phyloP scores from a whole-genome alignment of 2,888 invertebrate species.

The Eristalinus aeneus region DNA sequence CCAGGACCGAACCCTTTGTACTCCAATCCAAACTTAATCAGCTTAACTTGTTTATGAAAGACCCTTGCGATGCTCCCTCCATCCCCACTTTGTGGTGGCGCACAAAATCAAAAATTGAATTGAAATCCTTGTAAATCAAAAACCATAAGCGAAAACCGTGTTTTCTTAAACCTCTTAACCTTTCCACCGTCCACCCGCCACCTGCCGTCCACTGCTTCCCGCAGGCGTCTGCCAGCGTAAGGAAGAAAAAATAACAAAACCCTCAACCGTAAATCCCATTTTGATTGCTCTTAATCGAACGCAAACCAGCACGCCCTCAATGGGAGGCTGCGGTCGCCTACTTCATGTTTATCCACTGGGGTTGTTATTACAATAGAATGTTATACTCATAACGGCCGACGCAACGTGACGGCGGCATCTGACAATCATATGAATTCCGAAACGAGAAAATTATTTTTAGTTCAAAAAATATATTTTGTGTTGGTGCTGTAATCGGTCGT shows the following conservation, averaged over 20 bases:
- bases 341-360: constrained; percentile 1
- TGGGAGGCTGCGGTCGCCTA: not conserved
- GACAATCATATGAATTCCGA: not conserved
- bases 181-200: not conserved
- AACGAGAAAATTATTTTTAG: too few species aligned
- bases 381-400: not conserved
- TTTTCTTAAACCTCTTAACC: not conserved
- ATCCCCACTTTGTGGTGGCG: not conserved
- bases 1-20: not conserved
- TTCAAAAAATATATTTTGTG: not conserved
- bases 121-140: constrained; percentile 12
- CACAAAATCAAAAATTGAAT: constrained; percentile 26
- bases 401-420: not conserved
- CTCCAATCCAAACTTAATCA: not conserved
- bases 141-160: constrained; percentile 7
- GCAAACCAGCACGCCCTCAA: too few species aligned
- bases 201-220: not conserved
- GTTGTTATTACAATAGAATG: not conserved
- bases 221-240: not conserved
- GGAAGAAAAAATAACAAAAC: not conserved
- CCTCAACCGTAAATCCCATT: constrained; percentile 30
- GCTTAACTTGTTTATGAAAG: constrained; percentile 1
- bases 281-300: constrained; percentile 36
- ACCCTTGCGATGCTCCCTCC: not conserved
- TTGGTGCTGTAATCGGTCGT: not conserved